Evolutionary conservation across 2,113 vertebrate genomes (phyloP), one percentile per base, ranked within the genome.

Genomic region (Tonatia bakeri): DNA sequence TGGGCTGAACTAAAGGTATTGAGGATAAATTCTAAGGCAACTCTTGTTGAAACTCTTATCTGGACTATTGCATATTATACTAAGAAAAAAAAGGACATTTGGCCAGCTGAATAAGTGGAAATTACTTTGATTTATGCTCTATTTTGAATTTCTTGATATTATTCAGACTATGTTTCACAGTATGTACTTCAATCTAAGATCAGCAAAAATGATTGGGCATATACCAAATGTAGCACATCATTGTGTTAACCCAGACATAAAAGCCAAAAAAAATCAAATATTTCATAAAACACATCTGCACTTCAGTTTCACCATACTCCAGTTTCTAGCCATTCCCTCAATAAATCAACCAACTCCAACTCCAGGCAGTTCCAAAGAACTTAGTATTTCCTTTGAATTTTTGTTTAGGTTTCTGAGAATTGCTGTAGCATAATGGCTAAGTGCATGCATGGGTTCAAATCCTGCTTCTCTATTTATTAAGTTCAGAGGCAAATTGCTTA

Each of bases 41-140:
- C 6, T 13, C 33, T 86, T 95, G 7, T 54, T 94, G 54, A 94
- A 89, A 77, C 38, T 69, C 24, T 93, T 91, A 77, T 76, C 61
- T 91, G 14, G 40, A 89, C 64, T 83, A 59, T 61, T 17, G 36
- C n/a, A 64, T 40, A 52, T 83, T 86, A 76, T 36, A 9, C 22
- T 80, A 93, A 94, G 83, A 54, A 94, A 91, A 91, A 91, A 91
- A 28, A 75, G n/a, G 14, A 10, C 15, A 67, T 77, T 92, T 88
- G 67, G 47, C 33, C 22, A 83, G 22, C 20, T 79, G 43, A 90
- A 69, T 90, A 81, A 97, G 79, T 93, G 95, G 24, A 47, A 90
- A 22, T 75, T 94, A 26, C 40, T 77, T 82, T 91, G 75, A 89
- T 92, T 67, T 82, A 83, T 75, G 12, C 7, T 89, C 16, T 86